phyloP scores from a whole-genome alignment of 2,797 vertebrate species.

The Catostomus latipinnis region DNA sequence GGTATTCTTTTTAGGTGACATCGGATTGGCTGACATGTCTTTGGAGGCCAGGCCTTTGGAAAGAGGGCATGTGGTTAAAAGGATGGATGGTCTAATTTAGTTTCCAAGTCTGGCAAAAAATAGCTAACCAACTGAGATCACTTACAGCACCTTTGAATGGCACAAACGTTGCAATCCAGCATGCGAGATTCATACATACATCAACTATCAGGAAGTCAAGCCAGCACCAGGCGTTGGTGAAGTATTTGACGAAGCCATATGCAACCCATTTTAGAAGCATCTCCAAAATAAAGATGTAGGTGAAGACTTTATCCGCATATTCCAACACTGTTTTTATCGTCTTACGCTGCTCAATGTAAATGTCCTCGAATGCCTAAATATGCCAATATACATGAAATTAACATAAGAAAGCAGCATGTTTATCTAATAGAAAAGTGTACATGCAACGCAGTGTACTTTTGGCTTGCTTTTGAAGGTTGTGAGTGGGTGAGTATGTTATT shows the following conservation, averaged over 20 bases:
- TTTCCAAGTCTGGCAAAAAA: too few relatives aligned
- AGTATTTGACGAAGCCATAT: slow-evolving; percentile 96
- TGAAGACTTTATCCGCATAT: slow-evolving; percentile 97
- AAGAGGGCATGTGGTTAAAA: too few relatives aligned
- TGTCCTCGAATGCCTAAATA: slow-evolving; percentile 93
- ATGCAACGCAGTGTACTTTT: background rate
- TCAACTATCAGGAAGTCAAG: slow-evolving; percentile 98
- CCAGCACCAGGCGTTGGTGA: slow-evolving; percentile 99
- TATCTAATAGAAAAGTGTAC: background rate
- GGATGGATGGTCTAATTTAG: too few relatives aligned
- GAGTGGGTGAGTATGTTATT: slow-evolving; percentile 1
- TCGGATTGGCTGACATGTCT: too few relatives aligned
- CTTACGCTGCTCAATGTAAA: slow-evolving; percentile 93
- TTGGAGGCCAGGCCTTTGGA: too few relatives aligned
- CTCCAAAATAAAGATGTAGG: slow-evolving; percentile 96
- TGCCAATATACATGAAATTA: slow-evolving; percentile 31
- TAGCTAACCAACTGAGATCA: too few relatives aligned
- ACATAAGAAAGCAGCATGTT: slow-evolving; percentile 67
- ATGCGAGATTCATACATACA: slow-evolving; percentile 79
- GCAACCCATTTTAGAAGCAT: slow-evolving; percentile 99
- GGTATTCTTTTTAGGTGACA: too few relatives aligned
- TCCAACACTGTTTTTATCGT: slow-evolving; percentile 94
- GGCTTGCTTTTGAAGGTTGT: background rate
- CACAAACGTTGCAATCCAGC: background rate
- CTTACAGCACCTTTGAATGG: slow-evolving; percentile 8